Percentiles rank a stretch among this genome's conserved stretches.
Conservation (phyloP, 2,888 invertebrate species). For the Erannis defoliaria region DNA sequence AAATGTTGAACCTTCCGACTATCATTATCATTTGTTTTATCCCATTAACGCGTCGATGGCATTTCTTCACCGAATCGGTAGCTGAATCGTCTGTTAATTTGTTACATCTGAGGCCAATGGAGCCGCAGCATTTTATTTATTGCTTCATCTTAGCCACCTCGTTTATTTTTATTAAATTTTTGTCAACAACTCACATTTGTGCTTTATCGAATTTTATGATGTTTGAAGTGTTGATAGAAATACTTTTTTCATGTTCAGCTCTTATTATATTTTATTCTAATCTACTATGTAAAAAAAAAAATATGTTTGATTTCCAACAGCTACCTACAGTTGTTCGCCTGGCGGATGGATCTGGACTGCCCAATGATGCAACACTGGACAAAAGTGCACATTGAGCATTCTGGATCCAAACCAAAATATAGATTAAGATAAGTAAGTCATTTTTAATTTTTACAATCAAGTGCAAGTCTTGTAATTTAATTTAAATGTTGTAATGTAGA, state of each 20-base stretch:
- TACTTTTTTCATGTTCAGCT: too few species aligned
- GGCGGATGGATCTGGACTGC: too few species aligned
- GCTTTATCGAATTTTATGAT: conserved; percentile 32
- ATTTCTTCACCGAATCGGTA: conserved; percentile 79
- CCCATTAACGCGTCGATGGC: conserved; percentile 70
- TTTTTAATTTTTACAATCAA: too few species aligned
- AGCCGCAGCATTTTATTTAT: conserved; percentile 80
- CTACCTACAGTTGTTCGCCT: too few species aligned
- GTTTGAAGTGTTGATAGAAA: conserved; percentile 27
- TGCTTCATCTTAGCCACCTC: conserved; percentile 76
- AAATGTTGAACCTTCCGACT: conserved; percentile 40
- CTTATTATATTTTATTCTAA: too few species aligned
- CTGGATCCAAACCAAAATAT: too few species aligned
- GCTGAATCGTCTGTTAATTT: conserved; percentile 85
- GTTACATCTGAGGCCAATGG: conserved; percentile 79
- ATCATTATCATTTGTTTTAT: conserved; percentile 73
- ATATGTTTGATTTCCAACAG: background rate
- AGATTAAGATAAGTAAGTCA: too few species aligned
- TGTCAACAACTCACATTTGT: conserved; percentile 54
- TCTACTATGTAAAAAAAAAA: too few species aligned
- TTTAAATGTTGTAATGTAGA: too few species aligned
- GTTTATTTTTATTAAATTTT: conserved; percentile 68
- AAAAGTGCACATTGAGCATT: too few species aligned
- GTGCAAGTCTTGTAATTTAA: too few species aligned
- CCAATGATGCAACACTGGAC: too few species aligned